A percentile compares a stretch with the other conserved stretches of the same genome.
Conservation (phyloP, 2,888 invertebrate species). For the Camptogramma bilineatum region DNA sequence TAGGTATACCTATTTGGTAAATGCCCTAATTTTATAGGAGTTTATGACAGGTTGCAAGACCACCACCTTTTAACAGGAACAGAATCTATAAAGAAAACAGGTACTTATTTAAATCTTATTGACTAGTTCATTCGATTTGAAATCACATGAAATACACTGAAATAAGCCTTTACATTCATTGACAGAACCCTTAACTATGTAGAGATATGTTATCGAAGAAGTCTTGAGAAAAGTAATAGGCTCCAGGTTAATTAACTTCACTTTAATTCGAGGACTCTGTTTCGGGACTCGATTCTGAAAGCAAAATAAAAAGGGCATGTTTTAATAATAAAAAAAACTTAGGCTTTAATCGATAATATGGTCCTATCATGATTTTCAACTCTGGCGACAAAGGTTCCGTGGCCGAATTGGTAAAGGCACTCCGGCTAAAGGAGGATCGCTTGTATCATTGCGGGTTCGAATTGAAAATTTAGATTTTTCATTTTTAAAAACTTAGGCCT, state of each 20-base stretch:
- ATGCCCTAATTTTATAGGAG: no score
- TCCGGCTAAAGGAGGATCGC: no score
- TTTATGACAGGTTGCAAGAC: no score
- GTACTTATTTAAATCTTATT: not conserved
- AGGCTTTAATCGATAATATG: no score
- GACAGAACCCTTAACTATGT: conserved; percentile 54
- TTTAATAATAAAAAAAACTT: no score
- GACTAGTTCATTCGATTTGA: conserved; percentile 6
- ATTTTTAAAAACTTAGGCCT: no score
- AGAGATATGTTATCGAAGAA: conserved; percentile 63
- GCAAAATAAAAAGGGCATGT: conserved; percentile 32
- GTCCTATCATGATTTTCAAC: no score
- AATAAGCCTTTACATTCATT: conserved; percentile 62
- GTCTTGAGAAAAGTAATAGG: conserved; percentile 32
- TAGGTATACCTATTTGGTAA: no score
- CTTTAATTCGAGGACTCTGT: conserved; percentile 53
- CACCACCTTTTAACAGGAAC: not conserved
- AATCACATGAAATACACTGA: conserved; percentile 38
- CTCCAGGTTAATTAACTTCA: not conserved
- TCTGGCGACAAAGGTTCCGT: no score
- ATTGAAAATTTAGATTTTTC: no score
- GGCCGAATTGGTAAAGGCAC: no score
- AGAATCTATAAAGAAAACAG: not conserved
- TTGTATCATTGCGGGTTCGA: no score
- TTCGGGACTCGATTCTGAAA: conserved; percentile 70